These are phyloP conservation scores for Notiomystis cincta DNA, from an alignment of 2,113 vertebrate species.

Conservation along the genomic window DNA sequence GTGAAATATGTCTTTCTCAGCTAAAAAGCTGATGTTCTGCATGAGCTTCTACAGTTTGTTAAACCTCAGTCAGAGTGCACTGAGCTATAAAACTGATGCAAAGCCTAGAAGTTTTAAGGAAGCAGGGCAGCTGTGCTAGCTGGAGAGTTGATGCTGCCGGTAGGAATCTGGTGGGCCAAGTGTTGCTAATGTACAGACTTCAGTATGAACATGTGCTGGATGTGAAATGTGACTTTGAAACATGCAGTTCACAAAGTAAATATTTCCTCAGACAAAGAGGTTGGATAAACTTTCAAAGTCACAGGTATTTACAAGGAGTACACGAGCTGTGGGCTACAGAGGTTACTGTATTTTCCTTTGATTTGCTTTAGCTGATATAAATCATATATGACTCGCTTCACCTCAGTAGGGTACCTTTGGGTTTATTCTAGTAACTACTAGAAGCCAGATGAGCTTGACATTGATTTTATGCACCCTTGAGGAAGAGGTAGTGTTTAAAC, in stretches of 20 bases:
- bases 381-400: neutral
- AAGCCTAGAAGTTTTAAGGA: neutral
- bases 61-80: neutral
- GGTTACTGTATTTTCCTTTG: neutral
- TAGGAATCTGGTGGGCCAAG: neutral
- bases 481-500: neutral
- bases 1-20: accelerated
- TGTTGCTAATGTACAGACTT: neutral
- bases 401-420: neutral
- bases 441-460: neutral
- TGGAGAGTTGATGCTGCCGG: accelerated
- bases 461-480: neutral
- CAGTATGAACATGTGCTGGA: neutral
- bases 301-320: neutral
- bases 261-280: neutral
- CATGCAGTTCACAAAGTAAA: neutral
- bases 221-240: neutral
- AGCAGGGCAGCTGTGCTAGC: neutral
- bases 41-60: neutral
- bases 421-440: neutral
- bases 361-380: neutral
- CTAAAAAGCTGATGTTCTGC: neutral
- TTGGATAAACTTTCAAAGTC: neutral
- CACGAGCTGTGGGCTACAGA: neutral
- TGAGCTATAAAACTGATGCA: neutral